phyloP scores from a whole-genome alignment of 1,140 invertebrate species.

The Nymphalis io region DNA sequence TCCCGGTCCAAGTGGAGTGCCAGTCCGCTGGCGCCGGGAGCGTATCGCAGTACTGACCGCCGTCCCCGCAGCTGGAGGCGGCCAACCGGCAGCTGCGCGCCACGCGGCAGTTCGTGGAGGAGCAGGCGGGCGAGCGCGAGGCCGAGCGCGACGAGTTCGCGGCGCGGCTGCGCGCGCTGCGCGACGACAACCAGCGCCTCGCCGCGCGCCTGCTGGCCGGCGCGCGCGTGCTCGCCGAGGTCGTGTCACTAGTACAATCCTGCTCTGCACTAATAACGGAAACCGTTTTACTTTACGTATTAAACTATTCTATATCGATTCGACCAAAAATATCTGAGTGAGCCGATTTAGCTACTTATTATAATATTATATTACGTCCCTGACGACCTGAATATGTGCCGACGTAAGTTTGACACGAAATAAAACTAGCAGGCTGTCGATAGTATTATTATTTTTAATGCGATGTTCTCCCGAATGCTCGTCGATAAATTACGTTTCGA shows the following conservation, averaged over 20 bases:
- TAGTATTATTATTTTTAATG: not conserved
- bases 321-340: not conserved
- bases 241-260: too few relatives aligned
- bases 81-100: slow-evolving; percentile 89
- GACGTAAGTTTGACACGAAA: not conserved
- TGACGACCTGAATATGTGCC: not conserved
- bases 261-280: too few relatives aligned
- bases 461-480: not conserved
- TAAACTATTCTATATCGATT: not conserved
- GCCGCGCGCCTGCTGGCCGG: slow-evolving; percentile 82
- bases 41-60: too few relatives aligned
- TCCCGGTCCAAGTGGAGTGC: too few relatives aligned
- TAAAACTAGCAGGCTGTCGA: not conserved
- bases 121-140: slow-evolving; percentile 89
- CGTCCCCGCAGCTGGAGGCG: slow-evolving; percentile 84
- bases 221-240: slow-evolving; percentile 75
- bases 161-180: slow-evolving; percentile 82
- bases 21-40: too few relatives aligned
- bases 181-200: slow-evolving; percentile 83
- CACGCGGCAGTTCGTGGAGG: slow-evolving; percentile 88
- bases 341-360: too few relatives aligned
- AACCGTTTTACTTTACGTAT: not conserved
- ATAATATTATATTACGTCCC: too few relatives aligned
- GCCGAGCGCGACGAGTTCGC: slow-evolving; percentile 88
- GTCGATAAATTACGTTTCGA: too few relatives aligned